Conservation (phyloP, 2,797 vertebrate species). For the Megaceryle alcyon region DNA sequence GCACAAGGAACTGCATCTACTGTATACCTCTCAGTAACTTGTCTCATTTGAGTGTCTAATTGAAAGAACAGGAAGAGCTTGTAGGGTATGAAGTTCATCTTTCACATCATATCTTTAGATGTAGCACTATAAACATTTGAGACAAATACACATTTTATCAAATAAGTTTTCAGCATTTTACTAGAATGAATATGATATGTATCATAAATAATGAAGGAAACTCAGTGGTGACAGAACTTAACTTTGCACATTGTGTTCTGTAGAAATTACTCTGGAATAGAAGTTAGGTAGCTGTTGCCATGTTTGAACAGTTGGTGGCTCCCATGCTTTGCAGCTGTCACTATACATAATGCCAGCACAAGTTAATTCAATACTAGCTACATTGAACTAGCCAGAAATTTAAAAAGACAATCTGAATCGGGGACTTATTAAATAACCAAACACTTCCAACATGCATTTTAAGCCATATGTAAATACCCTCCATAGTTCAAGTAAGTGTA, state of each 20-base stretch:
- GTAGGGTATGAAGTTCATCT: not conserved
- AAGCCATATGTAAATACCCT: not conserved
- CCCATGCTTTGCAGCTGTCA: constrained; percentile 74
- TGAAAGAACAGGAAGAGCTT: not conserved
- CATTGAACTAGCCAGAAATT: not conserved
- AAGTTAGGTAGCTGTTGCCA: constrained; percentile 60
- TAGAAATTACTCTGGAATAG: not conserved
- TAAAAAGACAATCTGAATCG: not conserved
- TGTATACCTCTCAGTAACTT: not conserved
- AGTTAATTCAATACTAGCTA: not conserved
- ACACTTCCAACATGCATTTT: not conserved
- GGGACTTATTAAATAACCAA: not conserved
- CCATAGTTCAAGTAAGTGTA: not conserved
- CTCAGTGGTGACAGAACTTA: not conserved
- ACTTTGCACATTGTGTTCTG: not conserved
- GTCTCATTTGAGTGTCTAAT: not conserved
- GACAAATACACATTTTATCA: not conserved
- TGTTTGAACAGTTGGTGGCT: constrained; percentile 83
- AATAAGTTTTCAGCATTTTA: not conserved
- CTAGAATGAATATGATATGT: not conserved
- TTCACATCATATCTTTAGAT: not conserved
- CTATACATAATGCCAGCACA: not conserved
- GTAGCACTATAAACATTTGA: not conserved
- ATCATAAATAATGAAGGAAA: not conserved
- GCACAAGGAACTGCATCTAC: not conserved